Evolutionary conservation across 2,888 invertebrate genomes (phyloP).

Genomic region (Meiosimyza decipiens): DNA sequence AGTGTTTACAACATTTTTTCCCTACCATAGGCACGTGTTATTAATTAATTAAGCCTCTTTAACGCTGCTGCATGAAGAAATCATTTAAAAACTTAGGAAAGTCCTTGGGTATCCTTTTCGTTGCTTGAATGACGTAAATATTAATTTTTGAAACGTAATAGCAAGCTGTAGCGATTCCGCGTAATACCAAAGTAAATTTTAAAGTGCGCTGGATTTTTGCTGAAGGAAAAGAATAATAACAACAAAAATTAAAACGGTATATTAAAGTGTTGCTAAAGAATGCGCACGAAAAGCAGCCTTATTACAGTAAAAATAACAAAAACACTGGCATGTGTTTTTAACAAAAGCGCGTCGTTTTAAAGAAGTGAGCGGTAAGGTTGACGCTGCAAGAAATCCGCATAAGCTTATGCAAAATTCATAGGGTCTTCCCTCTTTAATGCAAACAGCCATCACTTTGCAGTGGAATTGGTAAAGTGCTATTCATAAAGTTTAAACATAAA

Average conservation of each 20-base stretch:
- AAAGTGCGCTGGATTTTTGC: background rate
- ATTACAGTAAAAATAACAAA: constrained; percentile 35
- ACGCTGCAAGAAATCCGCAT: too few relatives aligned
- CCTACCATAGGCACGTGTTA: too few relatives aligned
- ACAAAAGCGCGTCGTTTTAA: background rate
- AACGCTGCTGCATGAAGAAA: too few relatives aligned
- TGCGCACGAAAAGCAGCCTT: constrained; percentile 43
- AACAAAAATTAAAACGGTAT: background rate
- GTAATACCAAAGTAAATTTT: background rate
- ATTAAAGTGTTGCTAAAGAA: background rate
- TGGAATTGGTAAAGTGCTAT: background rate
- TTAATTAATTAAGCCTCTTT: constrained; percentile 5
- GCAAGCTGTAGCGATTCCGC: too few relatives aligned
- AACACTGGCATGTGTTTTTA: background rate
- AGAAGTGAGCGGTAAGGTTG: background rate
- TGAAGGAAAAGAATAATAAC: background rate
- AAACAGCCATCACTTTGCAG: too few relatives aligned
- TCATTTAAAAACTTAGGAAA: too few relatives aligned
- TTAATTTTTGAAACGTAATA: too few relatives aligned
- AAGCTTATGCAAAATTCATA: too few relatives aligned
- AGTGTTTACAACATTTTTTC: background rate
- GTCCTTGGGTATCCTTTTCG: too few relatives aligned
- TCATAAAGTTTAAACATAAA: constrained; percentile 25
- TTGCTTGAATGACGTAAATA: too few relatives aligned
- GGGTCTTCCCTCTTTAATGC: too few relatives aligned